A percentile compares a stretch with the other conserved stretches of the same genome.
Evolutionary conservation across 2,113 vertebrate species (phyloP).

Genomic region (Triplophysa rosa): DNA sequence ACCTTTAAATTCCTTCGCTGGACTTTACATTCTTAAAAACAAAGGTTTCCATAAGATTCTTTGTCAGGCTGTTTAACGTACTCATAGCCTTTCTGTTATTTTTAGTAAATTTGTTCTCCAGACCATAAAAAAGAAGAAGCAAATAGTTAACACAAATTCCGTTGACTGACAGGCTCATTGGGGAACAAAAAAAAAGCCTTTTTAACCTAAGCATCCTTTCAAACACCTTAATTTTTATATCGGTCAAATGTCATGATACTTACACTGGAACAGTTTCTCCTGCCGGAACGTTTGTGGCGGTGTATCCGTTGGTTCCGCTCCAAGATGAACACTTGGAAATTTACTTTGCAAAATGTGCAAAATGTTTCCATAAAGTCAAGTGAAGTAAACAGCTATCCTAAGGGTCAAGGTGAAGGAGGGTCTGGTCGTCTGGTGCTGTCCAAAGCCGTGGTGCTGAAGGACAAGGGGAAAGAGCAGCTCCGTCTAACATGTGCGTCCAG

Average conservation of each 20-base stretch:
- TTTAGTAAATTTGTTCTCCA: too few relatives aligned
- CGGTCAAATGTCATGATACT: slow-evolving; percentile 56
- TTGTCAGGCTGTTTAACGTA: too few relatives aligned
- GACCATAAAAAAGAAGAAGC: too few relatives aligned
- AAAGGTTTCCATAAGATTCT: too few relatives aligned
- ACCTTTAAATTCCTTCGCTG: background rate
- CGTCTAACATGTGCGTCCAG: slow-evolving; percentile 72
- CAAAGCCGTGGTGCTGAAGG: slow-evolving; percentile 76
- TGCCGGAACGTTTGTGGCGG: slow-evolving; percentile 38
- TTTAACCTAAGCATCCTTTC: too few relatives aligned
- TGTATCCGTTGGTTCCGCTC: slow-evolving; percentile 55
- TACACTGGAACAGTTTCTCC: slow-evolving; percentile 60
- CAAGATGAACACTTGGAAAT: slow-evolving; percentile 66
- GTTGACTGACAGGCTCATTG: too few relatives aligned
- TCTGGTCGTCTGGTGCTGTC: slow-evolving; percentile 72
- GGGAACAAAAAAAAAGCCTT: too few relatives aligned
- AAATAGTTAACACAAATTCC: too few relatives aligned
- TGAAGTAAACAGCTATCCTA: slow-evolving; percentile 62
- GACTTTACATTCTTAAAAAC: background rate
- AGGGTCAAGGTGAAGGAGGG: slow-evolving; percentile 56
- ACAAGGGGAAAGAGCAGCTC: slow-evolving; percentile 70
- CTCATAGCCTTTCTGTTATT: too few relatives aligned
- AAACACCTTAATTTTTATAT: too few relatives aligned
- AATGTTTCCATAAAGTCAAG: slow-evolving; percentile 63
- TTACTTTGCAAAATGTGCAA: slow-evolving; percentile 52